These are phyloP conservation scores for Anagyrus pseudococci DNA, from an alignment of 2,888 invertebrate genomes.

Conservation along the genomic window DNA sequence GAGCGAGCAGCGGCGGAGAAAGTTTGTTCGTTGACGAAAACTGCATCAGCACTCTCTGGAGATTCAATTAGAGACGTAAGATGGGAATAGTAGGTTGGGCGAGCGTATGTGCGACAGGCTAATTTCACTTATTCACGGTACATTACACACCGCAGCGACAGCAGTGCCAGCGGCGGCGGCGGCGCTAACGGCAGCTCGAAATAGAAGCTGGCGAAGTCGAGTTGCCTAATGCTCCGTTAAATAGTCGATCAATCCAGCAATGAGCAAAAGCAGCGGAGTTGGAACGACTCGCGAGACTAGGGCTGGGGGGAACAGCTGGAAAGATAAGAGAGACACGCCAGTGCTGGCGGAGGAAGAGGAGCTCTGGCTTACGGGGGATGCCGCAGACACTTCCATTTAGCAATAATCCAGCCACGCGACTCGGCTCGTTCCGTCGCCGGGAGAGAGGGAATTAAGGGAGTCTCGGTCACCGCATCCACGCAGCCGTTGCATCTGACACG, in stretches of 20 bases:
- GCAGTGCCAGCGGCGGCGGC: neutral
- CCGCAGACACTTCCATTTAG: constrained; percentile 36
- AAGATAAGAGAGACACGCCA: neutral
- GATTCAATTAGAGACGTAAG: constrained; percentile 11
- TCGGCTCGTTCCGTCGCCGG: neutral
- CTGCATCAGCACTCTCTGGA: too few species aligned
- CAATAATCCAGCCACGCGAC: constrained; percentile 28
- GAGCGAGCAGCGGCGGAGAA: neutral
- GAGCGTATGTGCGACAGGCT: neutral
- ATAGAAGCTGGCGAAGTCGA: constrained; percentile 1
- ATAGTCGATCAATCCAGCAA: constrained; percentile 26
- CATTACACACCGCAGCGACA: constrained; percentile 6
- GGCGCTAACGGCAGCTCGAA: neutral
- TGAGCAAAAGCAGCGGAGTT: neutral
- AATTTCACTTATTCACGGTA: constrained; percentile 26
- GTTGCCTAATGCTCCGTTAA: constrained; percentile 31
- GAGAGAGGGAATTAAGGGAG: too few species aligned
- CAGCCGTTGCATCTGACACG: too few species aligned
- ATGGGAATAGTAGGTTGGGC: neutral
- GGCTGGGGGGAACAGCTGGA: too few species aligned
- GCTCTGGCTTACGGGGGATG: constrained; percentile 2
- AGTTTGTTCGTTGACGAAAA: neutral
- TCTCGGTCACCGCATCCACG: too few species aligned
- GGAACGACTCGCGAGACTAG: too few species aligned
- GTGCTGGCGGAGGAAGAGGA: neutral